phyloP scores from a whole-genome alignment of 2,888 invertebrate genomes.

The Linyphia triangularis region DNA sequence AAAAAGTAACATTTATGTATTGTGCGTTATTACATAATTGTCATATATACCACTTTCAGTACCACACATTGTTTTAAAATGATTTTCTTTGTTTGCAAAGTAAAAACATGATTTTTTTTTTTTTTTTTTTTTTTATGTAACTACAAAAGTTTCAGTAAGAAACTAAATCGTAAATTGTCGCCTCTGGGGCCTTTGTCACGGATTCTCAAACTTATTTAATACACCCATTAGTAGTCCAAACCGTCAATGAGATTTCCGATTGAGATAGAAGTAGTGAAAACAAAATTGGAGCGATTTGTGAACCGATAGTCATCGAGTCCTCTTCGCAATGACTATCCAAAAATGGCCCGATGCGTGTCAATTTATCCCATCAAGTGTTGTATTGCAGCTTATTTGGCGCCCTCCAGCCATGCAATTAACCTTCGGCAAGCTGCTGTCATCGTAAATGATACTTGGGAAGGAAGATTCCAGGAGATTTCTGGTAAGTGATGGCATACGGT shows the following conservation, averaged over 20 bases:
- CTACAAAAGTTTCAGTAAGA: no score
- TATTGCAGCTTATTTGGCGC: constrained; percentile 27
- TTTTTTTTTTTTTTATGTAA: no score
- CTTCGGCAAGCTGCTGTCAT: constrained; percentile 29
- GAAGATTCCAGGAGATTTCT: constrained; percentile 4
- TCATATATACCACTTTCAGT: no score
- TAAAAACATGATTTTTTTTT: no score
- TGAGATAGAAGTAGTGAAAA: not conserved
- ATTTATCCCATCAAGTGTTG: not conserved
- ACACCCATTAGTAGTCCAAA: not conserved
- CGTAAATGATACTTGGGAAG: constrained; percentile 50
- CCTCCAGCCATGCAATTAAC: constrained; percentile 32
- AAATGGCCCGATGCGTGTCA: not conserved
- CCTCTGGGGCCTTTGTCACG: not conserved
- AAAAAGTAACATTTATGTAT: no score
- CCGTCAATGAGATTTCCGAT: not conserved
- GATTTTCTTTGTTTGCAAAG: no score
- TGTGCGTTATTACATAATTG: no score
- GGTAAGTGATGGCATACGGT: constrained; percentile 19
- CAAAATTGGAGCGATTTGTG: constrained; percentile 21
- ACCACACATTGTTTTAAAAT: no score
- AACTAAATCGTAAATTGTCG: no score
- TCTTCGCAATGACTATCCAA: not conserved
- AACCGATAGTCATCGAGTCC: not conserved
- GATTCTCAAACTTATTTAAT: not conserved